Conservation (phyloP, 2,113 vertebrate genomes). For the Centropristis striata region DNA sequence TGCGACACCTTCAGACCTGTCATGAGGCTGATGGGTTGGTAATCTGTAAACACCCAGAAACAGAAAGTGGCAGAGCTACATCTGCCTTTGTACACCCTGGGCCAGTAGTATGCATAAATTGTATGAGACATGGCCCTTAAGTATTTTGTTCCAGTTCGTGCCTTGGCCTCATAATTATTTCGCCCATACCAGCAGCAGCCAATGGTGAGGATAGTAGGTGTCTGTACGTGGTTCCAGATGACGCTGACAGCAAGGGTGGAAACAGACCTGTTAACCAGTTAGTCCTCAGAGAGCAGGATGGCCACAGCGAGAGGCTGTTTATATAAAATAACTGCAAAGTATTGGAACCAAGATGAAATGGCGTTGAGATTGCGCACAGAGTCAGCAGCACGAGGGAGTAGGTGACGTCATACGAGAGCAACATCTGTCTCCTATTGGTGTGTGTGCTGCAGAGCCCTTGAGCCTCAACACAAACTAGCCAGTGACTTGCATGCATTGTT, state of each 20-base stretch:
- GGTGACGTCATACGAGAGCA: constrained; percentile 64
- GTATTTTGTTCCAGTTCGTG: constrained; percentile 12
- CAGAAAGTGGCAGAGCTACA: background rate
- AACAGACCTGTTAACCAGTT: constrained; percentile 55
- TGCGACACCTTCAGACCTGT: constrained; percentile 14
- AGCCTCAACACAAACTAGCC: constrained; percentile 15
- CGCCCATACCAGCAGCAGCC: constrained; percentile 15
- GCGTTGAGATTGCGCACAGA: constrained; percentile 49
- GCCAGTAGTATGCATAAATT: background rate
- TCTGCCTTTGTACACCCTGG: constrained; percentile 4
- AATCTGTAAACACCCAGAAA: constrained; percentile 7
- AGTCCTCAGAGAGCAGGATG: constrained; percentile 27
- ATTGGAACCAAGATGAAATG: constrained; percentile 48
- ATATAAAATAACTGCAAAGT: constrained; percentile 15
- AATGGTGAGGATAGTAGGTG: constrained; percentile 31
- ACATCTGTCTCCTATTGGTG: constrained; percentile 80
- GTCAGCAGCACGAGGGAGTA: constrained; percentile 15
- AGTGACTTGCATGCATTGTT: constrained; percentile 32
- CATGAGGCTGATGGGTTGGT: constrained; percentile 2
- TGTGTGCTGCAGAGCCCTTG: constrained; percentile 27
- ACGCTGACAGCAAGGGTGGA: constrained; percentile 30
- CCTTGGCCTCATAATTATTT: constrained; percentile 7
- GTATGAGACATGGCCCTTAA: background rate
- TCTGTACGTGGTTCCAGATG: constrained; percentile 42
- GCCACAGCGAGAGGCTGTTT: constrained; percentile 43